Conservation (phyloP, 2,797 vertebrate species). For the Anguilla anguilla region DNA sequence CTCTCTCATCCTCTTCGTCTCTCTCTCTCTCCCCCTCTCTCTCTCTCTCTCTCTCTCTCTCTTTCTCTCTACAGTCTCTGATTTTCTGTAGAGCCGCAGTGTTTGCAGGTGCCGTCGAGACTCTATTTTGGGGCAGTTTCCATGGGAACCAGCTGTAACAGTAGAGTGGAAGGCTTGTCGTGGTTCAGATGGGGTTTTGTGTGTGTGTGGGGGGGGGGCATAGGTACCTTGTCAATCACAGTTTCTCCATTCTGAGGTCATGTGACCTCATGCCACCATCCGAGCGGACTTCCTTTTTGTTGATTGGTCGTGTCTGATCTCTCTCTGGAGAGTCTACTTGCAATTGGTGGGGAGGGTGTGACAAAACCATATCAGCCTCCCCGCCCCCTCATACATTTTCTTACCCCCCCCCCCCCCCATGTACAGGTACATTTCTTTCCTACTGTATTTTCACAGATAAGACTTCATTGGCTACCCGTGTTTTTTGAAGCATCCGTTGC, state of each 20-base stretch:
- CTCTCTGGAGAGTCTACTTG: background rate
- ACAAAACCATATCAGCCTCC: too few species aligned
- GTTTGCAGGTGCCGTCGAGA: constrained; percentile 28
- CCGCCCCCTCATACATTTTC: background rate
- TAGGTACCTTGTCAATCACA: constrained; percentile 18
- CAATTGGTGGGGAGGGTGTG: too few species aligned
- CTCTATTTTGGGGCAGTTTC: constrained; percentile 35
- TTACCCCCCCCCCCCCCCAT: background rate
- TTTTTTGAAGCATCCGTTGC: background rate
- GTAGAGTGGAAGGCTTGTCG: constrained; percentile 16
- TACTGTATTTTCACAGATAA: background rate
- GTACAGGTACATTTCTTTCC: background rate
- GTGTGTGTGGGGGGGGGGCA: background rate
- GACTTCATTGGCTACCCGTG: background rate
- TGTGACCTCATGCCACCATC: background rate
- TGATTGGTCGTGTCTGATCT: background rate
- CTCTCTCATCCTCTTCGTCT: too few species aligned
- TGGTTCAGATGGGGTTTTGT: background rate
- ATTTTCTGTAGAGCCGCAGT: background rate
- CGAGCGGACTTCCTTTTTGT: too few species aligned
- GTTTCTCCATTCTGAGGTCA: background rate
- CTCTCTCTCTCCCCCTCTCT: too few species aligned
- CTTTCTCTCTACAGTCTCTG: background rate
- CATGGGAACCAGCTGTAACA: constrained; percentile 35
- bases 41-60: too few species aligned